phyloP scores from a whole-genome alignment of 2,113 vertebrate genomes.

The Casuarius casuarius region DNA sequence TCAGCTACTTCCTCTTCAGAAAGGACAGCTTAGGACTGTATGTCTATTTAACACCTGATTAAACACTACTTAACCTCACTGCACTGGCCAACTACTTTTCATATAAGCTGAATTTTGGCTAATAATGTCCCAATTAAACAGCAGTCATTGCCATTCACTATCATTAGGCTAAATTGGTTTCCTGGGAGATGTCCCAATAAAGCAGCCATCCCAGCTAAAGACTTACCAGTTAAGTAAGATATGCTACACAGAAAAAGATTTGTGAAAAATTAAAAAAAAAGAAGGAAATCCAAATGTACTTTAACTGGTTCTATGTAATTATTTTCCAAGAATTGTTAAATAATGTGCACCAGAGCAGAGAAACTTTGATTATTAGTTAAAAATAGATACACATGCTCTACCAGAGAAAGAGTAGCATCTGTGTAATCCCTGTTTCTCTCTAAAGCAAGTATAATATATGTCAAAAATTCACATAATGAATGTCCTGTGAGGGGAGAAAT shows the following conservation, averaged over 20 bases:
- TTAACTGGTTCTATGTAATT: not conserved
- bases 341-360: not conserved
- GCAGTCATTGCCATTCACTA: constrained; percentile 40
- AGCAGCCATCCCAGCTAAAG: not conserved
- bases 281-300: not conserved
- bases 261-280: not conserved
- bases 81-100: not conserved
- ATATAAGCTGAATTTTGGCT: constrained; percentile 37
- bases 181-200: constrained; percentile 55
- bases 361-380: not conserved
- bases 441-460: not conserved
- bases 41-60: constrained; percentile 58
- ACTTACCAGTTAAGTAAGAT: not conserved
- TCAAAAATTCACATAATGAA: not conserved
- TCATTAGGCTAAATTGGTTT: constrained; percentile 62
- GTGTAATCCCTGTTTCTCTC: not conserved
- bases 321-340: not conserved
- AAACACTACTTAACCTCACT: constrained; percentile 48
- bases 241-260: not conserved
- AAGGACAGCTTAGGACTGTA: not conserved
- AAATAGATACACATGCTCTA: not conserved
- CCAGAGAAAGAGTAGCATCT: not conserved
- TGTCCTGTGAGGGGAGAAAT: not conserved
- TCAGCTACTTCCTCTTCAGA: not conserved
- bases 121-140: constrained; percentile 59